phyloP scores from a whole-genome alignment of 2,797 vertebrate genomes.

The Coregonus ussuriensis region DNA sequence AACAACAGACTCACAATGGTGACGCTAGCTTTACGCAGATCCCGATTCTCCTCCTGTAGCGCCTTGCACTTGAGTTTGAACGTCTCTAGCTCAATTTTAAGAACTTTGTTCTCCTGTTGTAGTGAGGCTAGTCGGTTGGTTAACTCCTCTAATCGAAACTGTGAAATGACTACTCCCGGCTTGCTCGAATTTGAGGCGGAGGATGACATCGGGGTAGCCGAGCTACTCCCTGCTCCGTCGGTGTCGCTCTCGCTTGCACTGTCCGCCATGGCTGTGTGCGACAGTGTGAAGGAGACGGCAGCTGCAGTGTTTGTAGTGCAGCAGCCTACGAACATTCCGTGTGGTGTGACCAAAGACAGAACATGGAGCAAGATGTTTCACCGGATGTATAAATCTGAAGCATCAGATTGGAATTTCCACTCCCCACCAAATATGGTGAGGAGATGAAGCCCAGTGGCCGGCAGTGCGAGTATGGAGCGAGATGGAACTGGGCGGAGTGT shows the following conservation, averaged over 20 bases:
- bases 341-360: background rate
- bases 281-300: slow-evolving; percentile 35
- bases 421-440: too few species aligned
- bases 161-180: slow-evolving; percentile 91
- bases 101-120: slow-evolving; percentile 98
- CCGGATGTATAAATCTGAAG: too few species aligned
- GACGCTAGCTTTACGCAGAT: slow-evolving; percentile 98
- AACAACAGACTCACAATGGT: slow-evolving; percentile 89
- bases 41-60: slow-evolving; percentile 97
- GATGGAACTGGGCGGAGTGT: too few species aligned
- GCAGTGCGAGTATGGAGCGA: too few species aligned
- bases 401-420: too few species aligned
- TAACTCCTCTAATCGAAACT: slow-evolving; percentile 93
- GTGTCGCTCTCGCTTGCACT: slow-evolving; percentile 86
- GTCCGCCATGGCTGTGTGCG: slow-evolving; percentile 77
- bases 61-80: slow-evolving; percentile 99
- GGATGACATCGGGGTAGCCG: slow-evolving; percentile 80
- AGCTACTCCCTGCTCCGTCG: slow-evolving; percentile 83
- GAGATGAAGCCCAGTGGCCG: too few species aligned
- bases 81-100: slow-evolving; percentile 98
- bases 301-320: slow-evolving; percentile 54
- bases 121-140: slow-evolving; percentile 94
- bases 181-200: slow-evolving; percentile 78
- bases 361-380: too few species aligned
- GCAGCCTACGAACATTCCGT: slow-evolving; percentile 25